Evolutionary conservation across 1,140 invertebrate species (phyloP).

Genomic region (Formica exsecta): DNA sequence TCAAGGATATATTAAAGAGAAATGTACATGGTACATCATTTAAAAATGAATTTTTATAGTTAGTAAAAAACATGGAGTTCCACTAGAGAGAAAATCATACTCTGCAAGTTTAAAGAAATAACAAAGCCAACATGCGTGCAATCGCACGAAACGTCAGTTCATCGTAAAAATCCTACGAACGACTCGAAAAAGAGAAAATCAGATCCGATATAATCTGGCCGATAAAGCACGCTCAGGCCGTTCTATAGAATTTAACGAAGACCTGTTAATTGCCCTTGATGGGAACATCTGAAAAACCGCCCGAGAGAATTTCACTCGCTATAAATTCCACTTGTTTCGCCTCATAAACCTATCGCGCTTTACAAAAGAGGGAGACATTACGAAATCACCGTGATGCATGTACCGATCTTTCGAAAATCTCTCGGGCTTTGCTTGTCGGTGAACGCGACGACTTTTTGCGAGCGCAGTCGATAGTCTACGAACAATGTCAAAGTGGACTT

Average conservation of each 20-base stretch:
- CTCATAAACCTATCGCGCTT: constrained; percentile 43
- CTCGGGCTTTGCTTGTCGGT: neutral
- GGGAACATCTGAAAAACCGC: constrained; percentile 19
- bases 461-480: constrained; percentile 55
- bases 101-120: neutral
- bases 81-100: neutral
- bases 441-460: constrained; percentile 43
- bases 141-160: neutral
- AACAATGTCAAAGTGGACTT: constrained; percentile 63
- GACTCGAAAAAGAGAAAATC: constrained; percentile 8
- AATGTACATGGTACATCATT: neutral
- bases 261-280: constrained; percentile 20
- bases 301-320: neutral
- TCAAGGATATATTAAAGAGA: neutral
- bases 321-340: neutral
- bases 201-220: neutral
- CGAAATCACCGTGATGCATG: constrained; percentile 33
- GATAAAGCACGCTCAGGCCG: neutral
- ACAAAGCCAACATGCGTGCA: neutral
- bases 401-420: constrained; percentile 34
- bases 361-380: constrained; percentile 8
- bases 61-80: neutral
- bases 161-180: neutral
- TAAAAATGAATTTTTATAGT: neutral
- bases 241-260: neutral